Evolutionary conservation across 2,113 vertebrate genomes (phyloP), one percentile per base, ranked within the genome.

Genomic region (Oryzias curvinotus): DNA sequence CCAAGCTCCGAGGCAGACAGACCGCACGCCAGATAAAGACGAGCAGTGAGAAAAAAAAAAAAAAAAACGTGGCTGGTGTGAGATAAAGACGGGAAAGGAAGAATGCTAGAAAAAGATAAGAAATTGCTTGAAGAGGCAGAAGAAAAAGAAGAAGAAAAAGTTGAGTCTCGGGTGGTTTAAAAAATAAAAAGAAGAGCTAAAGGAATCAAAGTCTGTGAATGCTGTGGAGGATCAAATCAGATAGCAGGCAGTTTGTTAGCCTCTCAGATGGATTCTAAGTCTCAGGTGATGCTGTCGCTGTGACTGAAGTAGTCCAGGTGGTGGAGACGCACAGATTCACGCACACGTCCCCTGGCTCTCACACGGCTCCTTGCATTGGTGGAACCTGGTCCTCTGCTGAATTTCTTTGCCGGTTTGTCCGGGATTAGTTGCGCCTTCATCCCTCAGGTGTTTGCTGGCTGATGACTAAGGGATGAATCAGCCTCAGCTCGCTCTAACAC

Each of bases 381-480:
- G 52, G 67, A 58, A 71, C 10, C 78, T 16, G 61, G 62, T 76
- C 48, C 67, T 64, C 48, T 72, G 56, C 46, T 65, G 60, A 71
- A 70, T 74, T 69, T 68, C 56, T 44, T 49, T 63, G 52, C 69
- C 17, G 14, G 57, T 70, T 63, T 19, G 25, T 68, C 36, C 43
- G 52, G 14, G 48, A 52, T 53, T 67, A 23, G 62, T 68, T 5
- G 21, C 69, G 55, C 25, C 21, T 75, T 19, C 56, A 62, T 65
- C 68, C 63, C 70, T 74, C 75, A 73, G 78, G 86, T 86, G 83
- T 82, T 83, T 83, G 75, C 55, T 21, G 14, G 50, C 14, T 36
- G 50, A 68, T 78, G 78, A 82, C 73, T 87, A 62, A 73, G 51
- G 60, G 43, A 59, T 71, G 76, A 82, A 73, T 86, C 75, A 81